These are phyloP conservation scores for Diaperis boleti DNA, from an alignment of 2,888 invertebrate genomes.

Conservation along the genomic window DNA sequence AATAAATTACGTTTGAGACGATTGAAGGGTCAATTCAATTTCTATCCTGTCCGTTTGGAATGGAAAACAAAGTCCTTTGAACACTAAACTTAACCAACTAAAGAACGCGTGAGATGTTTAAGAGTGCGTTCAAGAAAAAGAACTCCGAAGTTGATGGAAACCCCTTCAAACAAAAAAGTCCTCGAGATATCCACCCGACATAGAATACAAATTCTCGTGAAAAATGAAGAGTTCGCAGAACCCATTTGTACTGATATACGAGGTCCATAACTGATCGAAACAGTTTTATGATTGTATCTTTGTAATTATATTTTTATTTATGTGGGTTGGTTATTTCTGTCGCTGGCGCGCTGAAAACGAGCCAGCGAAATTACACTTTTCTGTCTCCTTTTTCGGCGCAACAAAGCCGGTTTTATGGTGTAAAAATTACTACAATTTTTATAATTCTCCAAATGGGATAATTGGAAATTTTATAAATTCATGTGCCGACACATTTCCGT, in stretches of 20 bases:
- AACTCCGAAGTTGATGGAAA: conserved; percentile 57
- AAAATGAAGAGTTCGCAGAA: conserved; percentile 50
- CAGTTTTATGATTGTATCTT: conserved; percentile 59
- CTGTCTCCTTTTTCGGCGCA: conserved; percentile 17
- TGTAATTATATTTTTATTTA: conserved; percentile 61
- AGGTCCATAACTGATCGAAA: conserved; percentile 51
- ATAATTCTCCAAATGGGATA: conserved; percentile 24
- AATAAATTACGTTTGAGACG: conserved; percentile 41
- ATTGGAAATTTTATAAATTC: conserved; percentile 29
- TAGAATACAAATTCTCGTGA: conserved; percentile 58
- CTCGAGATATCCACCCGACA: conserved; percentile 56
- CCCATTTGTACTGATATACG: conserved; percentile 44
- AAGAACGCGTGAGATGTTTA: conserved; percentile 61
- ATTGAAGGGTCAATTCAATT: conserved; percentile 49
- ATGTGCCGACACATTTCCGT: conserved; percentile 4
- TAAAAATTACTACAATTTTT: conserved; percentile 30
- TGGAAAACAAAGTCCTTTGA: conserved; percentile 54
- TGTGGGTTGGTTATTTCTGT: conserved; percentile 45
- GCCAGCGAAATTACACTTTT: conserved; percentile 6
- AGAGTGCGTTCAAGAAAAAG: conserved; percentile 52
- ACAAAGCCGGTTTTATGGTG: conserved; percentile 11
- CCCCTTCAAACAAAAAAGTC: conserved; percentile 60
- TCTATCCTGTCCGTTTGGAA: conserved; percentile 45
- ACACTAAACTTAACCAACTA: conserved; percentile 56
- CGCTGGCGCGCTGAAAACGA: conserved; percentile 10